Evolutionary conservation across 1,140 invertebrate species (phyloP).

Genomic region (Brachionus angularis): DNA sequence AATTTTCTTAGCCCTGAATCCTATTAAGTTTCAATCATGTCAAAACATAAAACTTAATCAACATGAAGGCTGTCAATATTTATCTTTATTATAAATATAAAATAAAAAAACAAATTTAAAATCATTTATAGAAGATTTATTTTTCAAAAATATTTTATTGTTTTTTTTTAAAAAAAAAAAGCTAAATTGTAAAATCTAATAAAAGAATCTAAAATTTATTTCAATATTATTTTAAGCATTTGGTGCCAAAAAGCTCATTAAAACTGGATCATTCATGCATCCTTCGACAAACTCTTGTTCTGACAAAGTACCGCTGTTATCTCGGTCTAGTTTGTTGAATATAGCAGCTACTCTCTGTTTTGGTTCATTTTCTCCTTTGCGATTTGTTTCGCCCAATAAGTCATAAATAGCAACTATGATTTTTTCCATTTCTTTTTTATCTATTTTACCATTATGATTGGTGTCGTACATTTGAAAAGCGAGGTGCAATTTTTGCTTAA

Average conservation of each 20-base stretch:
- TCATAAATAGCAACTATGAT: conserved; percentile 53
- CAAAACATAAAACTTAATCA: too few species aligned
- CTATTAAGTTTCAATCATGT: too few species aligned
- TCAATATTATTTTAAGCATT: conserved; percentile 16
- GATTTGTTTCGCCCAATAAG: conserved; percentile 42
- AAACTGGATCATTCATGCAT: conserved; percentile 8
- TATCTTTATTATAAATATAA: not conserved
- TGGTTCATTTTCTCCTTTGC: conserved; percentile 42
- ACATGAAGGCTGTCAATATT: conserved; percentile 1
- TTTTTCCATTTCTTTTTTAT: conserved; percentile 44
- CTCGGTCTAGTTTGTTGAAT: conserved; percentile 33
- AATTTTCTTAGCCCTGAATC: too few species aligned
- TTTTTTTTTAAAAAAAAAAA: too few species aligned
- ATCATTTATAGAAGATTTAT: too few species aligned
- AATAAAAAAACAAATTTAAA: too few species aligned
- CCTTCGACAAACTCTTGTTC: conserved; percentile 44
- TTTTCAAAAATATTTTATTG: too few species aligned
- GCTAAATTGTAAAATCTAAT: too few species aligned
- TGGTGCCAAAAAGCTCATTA: conserved; percentile 27
- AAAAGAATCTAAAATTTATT: not conserved
- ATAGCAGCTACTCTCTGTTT: conserved; percentile 30
- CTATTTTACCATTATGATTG: conserved; percentile 35
- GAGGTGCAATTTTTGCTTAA: not conserved
- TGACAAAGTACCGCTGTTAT: not conserved
- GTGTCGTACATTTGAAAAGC: conserved; percentile 44